These are phyloP conservation scores for Mesocricetus auratus DNA, from an alignment of 2,113 vertebrate species.

Conservation along the genomic window DNA sequence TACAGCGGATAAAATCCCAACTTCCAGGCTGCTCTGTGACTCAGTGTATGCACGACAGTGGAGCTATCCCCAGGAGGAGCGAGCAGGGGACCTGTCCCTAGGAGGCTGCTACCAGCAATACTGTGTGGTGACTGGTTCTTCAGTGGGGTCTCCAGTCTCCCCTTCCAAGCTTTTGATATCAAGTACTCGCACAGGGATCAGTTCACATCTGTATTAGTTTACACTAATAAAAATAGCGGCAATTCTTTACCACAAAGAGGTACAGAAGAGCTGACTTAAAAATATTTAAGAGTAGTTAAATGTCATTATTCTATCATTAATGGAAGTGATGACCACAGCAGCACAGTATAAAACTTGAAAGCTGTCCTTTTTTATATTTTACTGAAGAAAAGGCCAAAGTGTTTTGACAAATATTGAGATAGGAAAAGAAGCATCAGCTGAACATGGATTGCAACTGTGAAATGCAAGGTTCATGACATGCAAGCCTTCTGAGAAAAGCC, in stretches of 20 bases:
- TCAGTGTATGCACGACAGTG: neutral
- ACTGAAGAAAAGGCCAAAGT: slow-evolving; percentile 36
- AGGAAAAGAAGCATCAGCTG: neutral
- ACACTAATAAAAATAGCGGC: neutral
- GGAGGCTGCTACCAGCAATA: neutral
- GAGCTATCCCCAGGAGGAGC: neutral
- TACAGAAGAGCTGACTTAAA: neutral
- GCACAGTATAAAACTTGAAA: neutral
- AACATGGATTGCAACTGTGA: neutral
- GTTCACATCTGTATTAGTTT: neutral
- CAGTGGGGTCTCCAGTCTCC: neutral
- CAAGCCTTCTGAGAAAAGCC: neutral
- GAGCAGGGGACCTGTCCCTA: neutral
- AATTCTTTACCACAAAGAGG: neutral
- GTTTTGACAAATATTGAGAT: slow-evolving; percentile 10
- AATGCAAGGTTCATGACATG: neutral
- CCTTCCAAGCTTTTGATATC: neutral
- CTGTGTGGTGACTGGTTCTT: neutral
- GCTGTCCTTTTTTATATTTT: slow-evolving; percentile 6
- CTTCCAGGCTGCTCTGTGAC: neutral
- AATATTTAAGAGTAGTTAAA: neutral
- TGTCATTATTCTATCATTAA: too few species aligned
- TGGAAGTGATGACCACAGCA: neutral
- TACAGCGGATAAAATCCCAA: neutral
- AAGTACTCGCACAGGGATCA: neutral